Percentiles rank a stretch among this genome's conserved stretches.
Conservation (phyloP, 2,888 invertebrate genomes). For the Tetranychus truncatus region DNA sequence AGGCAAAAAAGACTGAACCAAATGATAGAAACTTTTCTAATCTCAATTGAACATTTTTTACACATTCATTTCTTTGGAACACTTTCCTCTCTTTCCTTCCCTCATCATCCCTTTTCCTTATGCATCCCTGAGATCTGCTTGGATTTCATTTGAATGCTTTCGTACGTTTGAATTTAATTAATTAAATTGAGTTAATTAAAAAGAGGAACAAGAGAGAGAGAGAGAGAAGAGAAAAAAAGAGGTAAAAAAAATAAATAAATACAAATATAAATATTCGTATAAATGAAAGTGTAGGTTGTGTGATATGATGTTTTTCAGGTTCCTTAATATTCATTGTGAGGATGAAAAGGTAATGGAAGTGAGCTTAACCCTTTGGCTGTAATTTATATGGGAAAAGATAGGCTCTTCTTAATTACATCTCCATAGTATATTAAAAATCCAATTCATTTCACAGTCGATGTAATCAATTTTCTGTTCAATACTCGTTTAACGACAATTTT, state of each 20-base stretch:
- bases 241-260: not conserved
- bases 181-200: conserved; percentile 1
- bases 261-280: not conserved
- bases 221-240: not conserved
- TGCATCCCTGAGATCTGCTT: not conserved
- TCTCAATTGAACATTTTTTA: not conserved
- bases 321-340: not conserved
- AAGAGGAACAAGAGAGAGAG: not conserved
- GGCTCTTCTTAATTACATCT: no score
- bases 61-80: not conserved
- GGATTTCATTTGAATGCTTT: not conserved
- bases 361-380: not conserved
- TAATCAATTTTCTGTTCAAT: no score
- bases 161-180: not conserved
- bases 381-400: not conserved
- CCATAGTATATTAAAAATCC: no score
- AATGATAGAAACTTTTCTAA: not conserved
- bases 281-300: not conserved
- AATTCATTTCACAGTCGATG: no score
- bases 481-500: no score
- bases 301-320: not conserved
- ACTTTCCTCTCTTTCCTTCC: not conserved
- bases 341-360: not conserved
- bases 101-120: not conserved
- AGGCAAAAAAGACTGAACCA: not conserved